Percentiles rank a stretch among this genome's conserved stretches.
Conservation (phyloP, 2,113 vertebrate species). For the Hyaena hyaena region DNA sequence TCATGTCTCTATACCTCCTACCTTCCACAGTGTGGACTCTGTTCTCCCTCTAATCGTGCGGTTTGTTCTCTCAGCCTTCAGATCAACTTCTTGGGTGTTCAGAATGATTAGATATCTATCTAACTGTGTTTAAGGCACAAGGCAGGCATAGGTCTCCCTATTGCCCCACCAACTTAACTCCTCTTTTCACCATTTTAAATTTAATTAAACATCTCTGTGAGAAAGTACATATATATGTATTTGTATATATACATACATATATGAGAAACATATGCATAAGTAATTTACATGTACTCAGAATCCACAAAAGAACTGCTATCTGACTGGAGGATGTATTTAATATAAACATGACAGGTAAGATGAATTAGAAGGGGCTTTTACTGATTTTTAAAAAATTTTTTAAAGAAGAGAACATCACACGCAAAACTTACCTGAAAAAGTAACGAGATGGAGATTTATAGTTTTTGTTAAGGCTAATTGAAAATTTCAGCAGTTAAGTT, state of each 20-base stretch:
- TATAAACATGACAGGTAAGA: background rate
- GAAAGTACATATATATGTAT: background rate
- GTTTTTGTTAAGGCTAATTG: slow-evolving; percentile 28
- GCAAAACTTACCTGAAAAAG: background rate
- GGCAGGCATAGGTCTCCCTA: no score
- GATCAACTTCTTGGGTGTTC: no score
- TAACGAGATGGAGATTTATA: background rate
- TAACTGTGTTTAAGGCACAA: no score
- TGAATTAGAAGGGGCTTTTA: background rate
- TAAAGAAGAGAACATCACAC: background rate
- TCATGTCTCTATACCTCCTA: no score
- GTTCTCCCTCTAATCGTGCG: no score
- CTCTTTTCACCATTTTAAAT: background rate
- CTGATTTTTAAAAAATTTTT: background rate
- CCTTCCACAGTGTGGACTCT: no score
- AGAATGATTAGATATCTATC: no score
- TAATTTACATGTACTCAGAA: background rate
- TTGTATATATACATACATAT: background rate
- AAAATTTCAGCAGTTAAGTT: background rate
- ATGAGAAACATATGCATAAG: background rate
- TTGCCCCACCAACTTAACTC: no score
- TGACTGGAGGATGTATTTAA: background rate
- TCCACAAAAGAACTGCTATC: background rate
- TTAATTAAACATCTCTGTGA: background rate
- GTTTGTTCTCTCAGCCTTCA: no score